Evolutionary conservation across 2,888 invertebrate genomes (phyloP), one percentile per base, ranked within the genome.

Genomic region (Drosophila melanocephala): DNA sequence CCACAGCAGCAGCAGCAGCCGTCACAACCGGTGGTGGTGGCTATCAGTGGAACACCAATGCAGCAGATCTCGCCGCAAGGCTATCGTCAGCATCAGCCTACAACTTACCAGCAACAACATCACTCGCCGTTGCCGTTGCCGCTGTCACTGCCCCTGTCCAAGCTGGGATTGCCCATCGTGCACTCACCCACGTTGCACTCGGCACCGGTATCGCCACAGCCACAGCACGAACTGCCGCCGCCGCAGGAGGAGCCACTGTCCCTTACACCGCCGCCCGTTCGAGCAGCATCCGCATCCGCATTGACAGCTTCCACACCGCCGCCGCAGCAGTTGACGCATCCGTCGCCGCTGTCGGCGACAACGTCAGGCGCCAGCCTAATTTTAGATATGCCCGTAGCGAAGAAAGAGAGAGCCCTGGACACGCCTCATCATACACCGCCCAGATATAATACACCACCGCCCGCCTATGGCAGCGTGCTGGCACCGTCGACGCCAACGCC

Each of bases 241-340:
- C 91, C 90, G 30, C 92, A 92, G 70, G 89, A 92, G 57, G 90
- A 92, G 57, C 91, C 87, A 16, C 62, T 83, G 53, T 92, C 91
- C 0, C 71, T 87, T 67, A 77, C 79, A 14, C 75, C 84, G 55
- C 77, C 85, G 59, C 71, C 84, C 68, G 79, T 82, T 67, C 78
- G 87, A 52, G 74, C 81, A 68, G 67, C 79, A 57, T 90, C 79
- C 28, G 73, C 79, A 50, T 68, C 84, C 26, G 73, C 79, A 44
- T 66, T 83, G 59, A 65, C 76, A 35, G 39, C 62, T 53, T 65
- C 82, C n/a, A 77, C 87, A 52, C 77, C 79, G 9, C 62, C 79
- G 63, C 37, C 75, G 16, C 56, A 58, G 2, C 58, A 33, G 10
- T n/a, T 50, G 70, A 26, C 16, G 47, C 47, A 47, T 4, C 26